A percentile compares a stretch with the other conserved stretches of the same genome.
phyloP scores from a whole-genome alignment of 2,888 invertebrate genomes.

The Caenorhabditis uteleia region DNA sequence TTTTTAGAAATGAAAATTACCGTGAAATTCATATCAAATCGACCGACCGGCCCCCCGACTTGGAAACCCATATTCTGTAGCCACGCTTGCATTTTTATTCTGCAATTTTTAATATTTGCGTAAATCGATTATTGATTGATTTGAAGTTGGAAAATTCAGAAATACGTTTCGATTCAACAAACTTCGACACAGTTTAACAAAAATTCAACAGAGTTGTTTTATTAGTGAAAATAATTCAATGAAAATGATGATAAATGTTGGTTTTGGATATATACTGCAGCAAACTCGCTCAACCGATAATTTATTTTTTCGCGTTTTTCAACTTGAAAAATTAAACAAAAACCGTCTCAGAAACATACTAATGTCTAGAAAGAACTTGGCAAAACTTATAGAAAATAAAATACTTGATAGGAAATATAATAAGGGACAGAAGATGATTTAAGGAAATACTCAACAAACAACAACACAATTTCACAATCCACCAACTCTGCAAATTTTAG shows the following conservation, averaged over 20 bases:
- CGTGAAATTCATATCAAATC: conserved; percentile 23
- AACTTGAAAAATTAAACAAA: neutral
- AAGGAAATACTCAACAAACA: conserved; percentile 5
- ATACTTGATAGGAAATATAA: neutral
- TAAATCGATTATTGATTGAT: neutral
- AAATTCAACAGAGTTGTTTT: too few species aligned
- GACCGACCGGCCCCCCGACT: conserved; percentile 7
- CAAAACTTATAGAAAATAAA: conserved; percentile 12
- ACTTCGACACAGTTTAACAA: too few species aligned
- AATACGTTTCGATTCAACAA: too few species aligned
- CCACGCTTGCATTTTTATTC: conserved; percentile 25
- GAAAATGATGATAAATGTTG: conserved; percentile 19
- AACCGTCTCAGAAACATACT: conserved; percentile 23
- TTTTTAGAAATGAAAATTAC: conserved; percentile 6
- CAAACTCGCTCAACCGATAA: conserved; percentile 23
- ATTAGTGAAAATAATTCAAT: too few species aligned
- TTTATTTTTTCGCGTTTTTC: too few species aligned
- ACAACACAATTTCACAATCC: conserved; percentile 12
- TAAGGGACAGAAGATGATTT: neutral
- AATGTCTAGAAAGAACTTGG: conserved; percentile 27
- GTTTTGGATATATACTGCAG: conserved; percentile 8
- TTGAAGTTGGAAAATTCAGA: too few species aligned
- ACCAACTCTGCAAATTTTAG: neutral
- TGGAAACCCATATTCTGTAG: conserved; percentile 13
- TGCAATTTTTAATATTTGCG: conserved; percentile 15